A percentile compares a stretch with the other conserved stretches of the same genome.
phyloP scores from a whole-genome alignment of 2,113 vertebrate genomes.

The Siphamia tubifer region DNA sequence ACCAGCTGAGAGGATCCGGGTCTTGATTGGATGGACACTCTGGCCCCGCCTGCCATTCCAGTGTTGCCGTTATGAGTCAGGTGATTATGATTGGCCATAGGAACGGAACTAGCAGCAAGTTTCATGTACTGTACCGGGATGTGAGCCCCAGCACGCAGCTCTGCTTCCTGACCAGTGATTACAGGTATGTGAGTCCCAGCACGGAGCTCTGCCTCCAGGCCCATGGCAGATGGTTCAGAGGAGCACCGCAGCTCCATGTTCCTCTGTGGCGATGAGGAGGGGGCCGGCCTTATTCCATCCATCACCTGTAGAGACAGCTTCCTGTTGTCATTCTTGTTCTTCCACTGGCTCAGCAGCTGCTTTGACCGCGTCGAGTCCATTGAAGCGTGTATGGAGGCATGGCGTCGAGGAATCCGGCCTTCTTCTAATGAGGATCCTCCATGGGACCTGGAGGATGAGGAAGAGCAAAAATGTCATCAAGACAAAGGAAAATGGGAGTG shows the following conservation, averaged over 20 bases:
- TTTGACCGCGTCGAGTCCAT: constrained; percentile 96
- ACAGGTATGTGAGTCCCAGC: constrained; percentile 49
- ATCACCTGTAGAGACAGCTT: constrained; percentile 92
- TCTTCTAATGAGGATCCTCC: constrained; percentile 90
- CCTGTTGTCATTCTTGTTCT: constrained; percentile 91
- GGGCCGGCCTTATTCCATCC: constrained; percentile 81
- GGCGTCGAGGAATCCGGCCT: constrained; percentile 83
- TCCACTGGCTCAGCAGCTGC: constrained; percentile 96
- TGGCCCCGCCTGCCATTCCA: constrained; percentile 82
- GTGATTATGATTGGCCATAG: constrained; percentile 81
- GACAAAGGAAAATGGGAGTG: no score
- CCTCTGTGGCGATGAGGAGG: constrained; percentile 88
- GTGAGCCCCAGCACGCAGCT: constrained; percentile 65
- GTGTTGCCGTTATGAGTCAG: constrained; percentile 64
- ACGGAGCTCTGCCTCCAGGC: constrained; percentile 88
- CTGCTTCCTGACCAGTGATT: constrained; percentile 47
- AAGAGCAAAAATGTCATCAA: not conserved
- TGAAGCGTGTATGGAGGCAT: constrained; percentile 91
- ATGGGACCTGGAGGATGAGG: constrained; percentile 66
- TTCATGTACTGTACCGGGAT: constrained; percentile 87
- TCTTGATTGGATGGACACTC: constrained; percentile 90
- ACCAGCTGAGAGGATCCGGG: constrained; percentile 97
- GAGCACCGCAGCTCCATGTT: constrained; percentile 91
- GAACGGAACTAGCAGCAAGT: constrained; percentile 84
- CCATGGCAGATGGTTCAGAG: constrained; percentile 87